phyloP scores from a whole-genome alignment of 1,140 invertebrate genomes.

The Zaprionus ghesquierei region DNA sequence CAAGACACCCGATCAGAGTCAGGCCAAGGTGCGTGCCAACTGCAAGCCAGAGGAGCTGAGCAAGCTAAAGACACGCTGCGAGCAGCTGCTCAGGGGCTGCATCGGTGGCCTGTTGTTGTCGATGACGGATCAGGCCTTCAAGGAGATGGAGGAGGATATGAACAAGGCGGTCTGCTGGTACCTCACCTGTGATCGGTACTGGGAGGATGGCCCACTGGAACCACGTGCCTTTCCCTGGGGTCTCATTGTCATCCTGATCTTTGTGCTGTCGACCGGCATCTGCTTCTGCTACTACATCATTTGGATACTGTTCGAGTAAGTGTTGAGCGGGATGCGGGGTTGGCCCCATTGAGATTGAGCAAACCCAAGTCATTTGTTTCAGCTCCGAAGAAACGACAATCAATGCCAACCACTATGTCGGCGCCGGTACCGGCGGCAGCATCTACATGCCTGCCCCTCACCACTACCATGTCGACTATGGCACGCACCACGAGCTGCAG shows the following conservation, averaged over 20 bases:
- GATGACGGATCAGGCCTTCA: constrained; percentile 91
- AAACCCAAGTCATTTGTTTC: constrained; percentile 81
- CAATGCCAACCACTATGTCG: constrained; percentile 68
- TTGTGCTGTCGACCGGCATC: constrained; percentile 90
- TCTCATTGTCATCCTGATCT: constrained; percentile 88
- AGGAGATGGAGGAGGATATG: constrained; percentile 93
- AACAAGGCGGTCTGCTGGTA: constrained; percentile 95
- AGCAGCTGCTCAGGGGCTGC: constrained; percentile 87
- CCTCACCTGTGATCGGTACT: constrained; percentile 94
- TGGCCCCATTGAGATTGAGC: constrained; percentile 64
- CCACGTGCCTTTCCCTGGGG: constrained; percentile 91
- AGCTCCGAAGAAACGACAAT: constrained; percentile 83
- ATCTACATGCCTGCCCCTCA: constrained; percentile 71
- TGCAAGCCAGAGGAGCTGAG: constrained; percentile 92
- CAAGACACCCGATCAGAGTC: constrained; percentile 39
- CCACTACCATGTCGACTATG: constrained; percentile 70
- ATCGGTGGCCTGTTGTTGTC: constrained; percentile 90
- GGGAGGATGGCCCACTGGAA: constrained; percentile 91
- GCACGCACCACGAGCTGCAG: constrained; percentile 49
- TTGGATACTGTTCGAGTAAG: constrained; percentile 95
- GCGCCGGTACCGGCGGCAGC: constrained; percentile 53
- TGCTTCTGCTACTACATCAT: constrained; percentile 95
- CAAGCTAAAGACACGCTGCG: constrained; percentile 88
- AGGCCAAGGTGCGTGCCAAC: constrained; percentile 89
- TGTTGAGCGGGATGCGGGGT: constrained; percentile 46